Evolutionary conservation across 2,113 vertebrate genomes (phyloP).

Genomic region (Malurus alboscapulatus): DNA sequence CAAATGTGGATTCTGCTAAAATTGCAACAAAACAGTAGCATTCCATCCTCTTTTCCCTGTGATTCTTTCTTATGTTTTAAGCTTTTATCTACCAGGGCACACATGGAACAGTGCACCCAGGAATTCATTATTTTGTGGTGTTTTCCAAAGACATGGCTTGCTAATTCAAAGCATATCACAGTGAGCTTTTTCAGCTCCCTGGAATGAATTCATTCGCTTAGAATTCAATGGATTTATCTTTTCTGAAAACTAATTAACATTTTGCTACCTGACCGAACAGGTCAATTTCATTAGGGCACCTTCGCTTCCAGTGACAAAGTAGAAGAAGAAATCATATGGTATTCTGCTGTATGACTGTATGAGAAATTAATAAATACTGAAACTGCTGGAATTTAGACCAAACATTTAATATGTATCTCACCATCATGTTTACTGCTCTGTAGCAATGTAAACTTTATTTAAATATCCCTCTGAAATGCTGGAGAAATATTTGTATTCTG

Average conservation of each 20-base stretch:
- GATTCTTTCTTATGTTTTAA: not conserved
- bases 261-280: not conserved
- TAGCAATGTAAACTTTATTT: not conserved
- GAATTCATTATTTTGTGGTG: not conserved
- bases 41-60: not conserved
- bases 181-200: not conserved
- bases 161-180: not conserved
- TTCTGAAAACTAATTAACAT: slow-evolving; percentile 44
- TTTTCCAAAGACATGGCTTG: not conserved
- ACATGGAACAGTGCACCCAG: not conserved
- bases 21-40: not conserved
- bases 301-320: not conserved
- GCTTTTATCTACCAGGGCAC: not conserved
- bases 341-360: not conserved
- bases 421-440: not conserved
- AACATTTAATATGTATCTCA: not conserved
- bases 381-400: not conserved
- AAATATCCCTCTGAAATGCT: not conserved
- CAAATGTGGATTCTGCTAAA: not conserved
- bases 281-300: slow-evolving; percentile 2
- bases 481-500: not conserved
- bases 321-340: not conserved
- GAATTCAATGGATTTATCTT: slow-evolving; percentile 21
- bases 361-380: not conserved
- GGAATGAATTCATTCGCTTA: not conserved